Conservation (phyloP, 1,140 invertebrate genomes). For the Portunus trituberculatus region DNA sequence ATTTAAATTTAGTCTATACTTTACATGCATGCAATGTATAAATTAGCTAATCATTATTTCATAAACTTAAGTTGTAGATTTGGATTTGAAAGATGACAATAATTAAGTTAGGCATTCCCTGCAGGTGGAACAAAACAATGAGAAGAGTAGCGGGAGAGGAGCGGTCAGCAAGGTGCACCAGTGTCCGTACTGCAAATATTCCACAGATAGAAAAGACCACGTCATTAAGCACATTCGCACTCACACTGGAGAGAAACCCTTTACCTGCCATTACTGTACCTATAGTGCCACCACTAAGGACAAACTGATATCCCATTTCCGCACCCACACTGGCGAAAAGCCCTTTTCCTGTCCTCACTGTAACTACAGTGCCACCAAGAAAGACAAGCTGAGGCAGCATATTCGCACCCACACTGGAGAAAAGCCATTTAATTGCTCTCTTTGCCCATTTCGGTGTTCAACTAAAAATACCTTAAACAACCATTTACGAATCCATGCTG, state of each 20-base stretch:
- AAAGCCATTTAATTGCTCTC: conserved; percentile 58
- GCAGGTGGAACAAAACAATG: conserved; percentile 72
- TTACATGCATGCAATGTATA: conserved; percentile 46
- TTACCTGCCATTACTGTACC: conserved; percentile 65
- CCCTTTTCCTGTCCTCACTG: conserved; percentile 66
- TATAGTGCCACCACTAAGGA: conserved; percentile 69
- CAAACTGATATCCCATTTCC: conserved; percentile 65
- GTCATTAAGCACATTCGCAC: conserved; percentile 68
- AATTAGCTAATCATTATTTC: conserved; percentile 20
- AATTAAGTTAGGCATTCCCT: conserved; percentile 73
- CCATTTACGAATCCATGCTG: conserved; percentile 63
- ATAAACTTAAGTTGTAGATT: conserved; percentile 49
- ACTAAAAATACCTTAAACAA: conserved; percentile 65
- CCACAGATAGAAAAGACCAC: conserved; percentile 73
- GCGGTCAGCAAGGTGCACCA: conserved; percentile 73
- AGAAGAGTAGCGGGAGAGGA: conserved; percentile 73
- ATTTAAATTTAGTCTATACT: background rate
- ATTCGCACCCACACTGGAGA: conserved; percentile 66
- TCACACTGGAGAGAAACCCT: conserved; percentile 71
- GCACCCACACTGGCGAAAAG: conserved; percentile 66
- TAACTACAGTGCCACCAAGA: conserved; percentile 66
- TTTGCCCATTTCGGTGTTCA: conserved; percentile 62
- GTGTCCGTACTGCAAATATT: conserved; percentile 73
- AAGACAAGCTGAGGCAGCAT: conserved; percentile 60
- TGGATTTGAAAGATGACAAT: conserved; percentile 60